Evolutionary conservation across 2,797 vertebrate genomes (phyloP).

Genomic region (Adrianichthys oophorus): DNA sequence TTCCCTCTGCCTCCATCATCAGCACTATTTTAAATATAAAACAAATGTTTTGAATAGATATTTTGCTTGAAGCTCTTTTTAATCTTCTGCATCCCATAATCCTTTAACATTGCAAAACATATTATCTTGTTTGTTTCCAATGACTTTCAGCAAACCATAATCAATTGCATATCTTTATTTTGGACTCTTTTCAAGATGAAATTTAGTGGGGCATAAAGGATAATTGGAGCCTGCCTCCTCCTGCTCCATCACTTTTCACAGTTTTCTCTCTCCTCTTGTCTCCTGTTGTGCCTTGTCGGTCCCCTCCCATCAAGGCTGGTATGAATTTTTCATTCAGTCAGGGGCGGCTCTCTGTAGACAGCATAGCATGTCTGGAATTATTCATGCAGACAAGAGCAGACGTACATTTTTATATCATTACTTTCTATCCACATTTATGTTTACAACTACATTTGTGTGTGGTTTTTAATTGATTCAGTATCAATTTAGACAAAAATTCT

Average conservation of each 20-base stretch:
- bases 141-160: neutral
- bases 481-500: too few relatives aligned
- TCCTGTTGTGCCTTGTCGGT: conserved; percentile 51
- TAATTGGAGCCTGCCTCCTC: conserved; percentile 40
- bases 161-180: conserved; percentile 1
- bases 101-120: neutral
- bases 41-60: too few relatives aligned
- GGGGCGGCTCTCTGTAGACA: conserved; percentile 54
- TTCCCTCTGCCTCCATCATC: too few relatives aligned
- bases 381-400: conserved; percentile 47
- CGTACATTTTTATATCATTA: conserved; percentile 9
- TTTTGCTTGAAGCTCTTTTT: too few relatives aligned
- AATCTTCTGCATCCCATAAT: neutral
- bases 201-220: conserved; percentile 20
- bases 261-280: conserved; percentile 20
- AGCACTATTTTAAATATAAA: too few relatives aligned
- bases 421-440: neutral
- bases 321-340: conserved; percentile 76
- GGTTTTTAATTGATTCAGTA: too few relatives aligned
- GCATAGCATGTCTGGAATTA: conserved; percentile 60
- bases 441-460: too few relatives aligned
- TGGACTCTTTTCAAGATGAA: conserved; percentile 22
- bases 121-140: conserved; percentile 2
- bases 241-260: conserved; percentile 12
- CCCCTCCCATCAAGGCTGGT: conserved; percentile 63